These are phyloP conservation scores for Semaprochilodus insignis DNA, from an alignment of 2,797 vertebrate genomes.

Conservation along the genomic window DNA sequence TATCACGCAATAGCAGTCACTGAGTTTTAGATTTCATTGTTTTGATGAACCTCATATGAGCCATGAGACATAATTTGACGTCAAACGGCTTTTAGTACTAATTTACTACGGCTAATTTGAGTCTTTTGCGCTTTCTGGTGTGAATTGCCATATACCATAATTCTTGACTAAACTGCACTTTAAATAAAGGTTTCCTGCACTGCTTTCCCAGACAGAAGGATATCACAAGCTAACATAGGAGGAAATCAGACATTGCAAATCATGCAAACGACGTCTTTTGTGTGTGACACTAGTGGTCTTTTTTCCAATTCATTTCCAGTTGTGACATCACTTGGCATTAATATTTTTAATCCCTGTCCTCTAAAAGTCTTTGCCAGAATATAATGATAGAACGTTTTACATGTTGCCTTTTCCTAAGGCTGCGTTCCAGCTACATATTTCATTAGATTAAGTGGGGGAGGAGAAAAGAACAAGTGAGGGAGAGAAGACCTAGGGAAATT, in stretches of 20 bases:
- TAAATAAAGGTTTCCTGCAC: constrained; percentile 59
- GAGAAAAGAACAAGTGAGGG: constrained; percentile 8
- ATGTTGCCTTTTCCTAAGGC: constrained; percentile 5
- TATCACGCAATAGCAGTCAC: constrained; percentile 71
- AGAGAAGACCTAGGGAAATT: constrained; percentile 45
- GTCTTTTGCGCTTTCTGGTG: constrained; percentile 61
- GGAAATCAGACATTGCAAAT: constrained; percentile 11
- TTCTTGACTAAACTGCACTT: constrained; percentile 50
- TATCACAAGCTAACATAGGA: constrained; percentile 58
- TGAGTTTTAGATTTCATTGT: constrained; percentile 70
- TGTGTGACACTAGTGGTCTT: not conserved
- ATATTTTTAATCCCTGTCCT: not conserved
- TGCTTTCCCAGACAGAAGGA: constrained; percentile 42
- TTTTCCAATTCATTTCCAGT: not conserved
- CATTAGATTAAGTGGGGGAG: constrained; percentile 12
- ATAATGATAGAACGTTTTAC: constrained; percentile 10
- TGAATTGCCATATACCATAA: constrained; percentile 60
- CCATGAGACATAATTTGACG: constrained; percentile 70
- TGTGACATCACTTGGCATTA: not conserved
- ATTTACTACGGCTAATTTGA: constrained; percentile 75
- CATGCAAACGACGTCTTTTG: not conserved
- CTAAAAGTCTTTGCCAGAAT: constrained; percentile 4
- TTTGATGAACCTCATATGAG: constrained; percentile 74
- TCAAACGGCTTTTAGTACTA: constrained; percentile 74
- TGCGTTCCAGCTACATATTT: constrained; percentile 16